A percentile compares a stretch with the other conserved stretches of the same genome.
These are phyloP conservation scores for Protodeltote pygarga DNA, from an alignment of 2,888 invertebrate species.

Conservation along the genomic window DNA sequence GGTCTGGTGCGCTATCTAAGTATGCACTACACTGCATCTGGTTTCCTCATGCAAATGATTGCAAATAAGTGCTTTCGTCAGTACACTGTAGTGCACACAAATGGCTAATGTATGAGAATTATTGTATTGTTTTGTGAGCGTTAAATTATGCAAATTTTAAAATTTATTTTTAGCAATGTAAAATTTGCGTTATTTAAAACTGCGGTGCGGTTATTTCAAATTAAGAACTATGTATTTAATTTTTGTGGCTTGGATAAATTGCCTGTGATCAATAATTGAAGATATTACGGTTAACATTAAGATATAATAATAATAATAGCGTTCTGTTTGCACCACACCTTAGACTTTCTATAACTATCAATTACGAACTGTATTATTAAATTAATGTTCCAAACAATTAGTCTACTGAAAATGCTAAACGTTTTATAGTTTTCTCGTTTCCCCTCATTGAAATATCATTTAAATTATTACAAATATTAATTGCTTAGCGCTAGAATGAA, in stretches of 20 bases:
- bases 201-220: no score
- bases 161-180: background rate
- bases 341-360: no score
- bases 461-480: slow-evolving; percentile 8
- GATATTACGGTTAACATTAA: no score
- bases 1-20: slow-evolving; percentile 53
- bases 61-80: slow-evolving; percentile 74
- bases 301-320: no score
- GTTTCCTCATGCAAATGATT: slow-evolving; percentile 80
- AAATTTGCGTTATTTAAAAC: no score
- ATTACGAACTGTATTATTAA: no score
- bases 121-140: slow-evolving; percentile 21
- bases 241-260: no score
- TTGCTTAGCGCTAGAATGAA: background rate
- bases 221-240: no score
- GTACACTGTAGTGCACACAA: slow-evolving; percentile 31
- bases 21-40: slow-evolving; percentile 64
- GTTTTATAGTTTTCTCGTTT: slow-evolving; percentile 25
- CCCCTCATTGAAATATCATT: slow-evolving; percentile 30
- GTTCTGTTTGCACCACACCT: no score
- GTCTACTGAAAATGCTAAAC: no score
- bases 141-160: background rate
- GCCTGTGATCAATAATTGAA: no score
- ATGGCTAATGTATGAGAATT: slow-evolving; percentile 23
- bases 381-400: no score